These are phyloP conservation scores for Erpobdella octoculata DNA, from an alignment of 2,888 invertebrate genomes.

Conservation along the genomic window DNA sequence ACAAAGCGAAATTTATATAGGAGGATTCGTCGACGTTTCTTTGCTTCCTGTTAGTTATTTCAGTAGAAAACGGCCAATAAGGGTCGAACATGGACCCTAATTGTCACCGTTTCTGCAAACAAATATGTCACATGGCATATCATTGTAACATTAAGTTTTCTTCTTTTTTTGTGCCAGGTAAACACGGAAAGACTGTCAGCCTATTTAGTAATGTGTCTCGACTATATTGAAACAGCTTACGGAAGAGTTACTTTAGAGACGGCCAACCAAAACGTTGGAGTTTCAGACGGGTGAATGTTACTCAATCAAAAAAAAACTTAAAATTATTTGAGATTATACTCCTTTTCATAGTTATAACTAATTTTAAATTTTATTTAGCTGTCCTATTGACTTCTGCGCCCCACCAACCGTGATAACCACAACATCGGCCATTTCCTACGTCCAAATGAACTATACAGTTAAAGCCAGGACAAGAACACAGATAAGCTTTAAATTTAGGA, in stretches of 20 bases:
- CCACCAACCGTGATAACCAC: slow-evolving; percentile 35
- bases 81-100: too few species aligned
- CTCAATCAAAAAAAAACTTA: neutral
- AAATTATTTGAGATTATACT: neutral
- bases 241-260: slow-evolving; percentile 27
- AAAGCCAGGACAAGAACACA: slow-evolving; percentile 35
- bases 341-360: neutral
- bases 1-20: slow-evolving; percentile 35
- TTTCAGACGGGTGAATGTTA: slow-evolving; percentile 16
- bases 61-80: too few species aligned
- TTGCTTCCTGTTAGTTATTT: slow-evolving; percentile 33
- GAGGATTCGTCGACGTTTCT: slow-evolving; percentile 37
- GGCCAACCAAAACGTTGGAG: slow-evolving; percentile 30
- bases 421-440: slow-evolving; percentile 29
- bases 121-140: too few species aligned
- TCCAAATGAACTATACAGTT: slow-evolving; percentile 34
- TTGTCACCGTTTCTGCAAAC: too few species aligned
- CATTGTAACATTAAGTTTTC: too few species aligned
- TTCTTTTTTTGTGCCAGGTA: too few species aligned
- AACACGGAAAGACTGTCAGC: slow-evolving; percentile 37
- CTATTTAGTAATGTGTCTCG: slow-evolving; percentile 36
- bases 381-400: slow-evolving; percentile 37
- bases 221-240: slow-evolving; percentile 29
- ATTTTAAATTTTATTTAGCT: slow-evolving; percentile 28
- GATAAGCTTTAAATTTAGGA: slow-evolving; percentile 34